A percentile compares a stretch with the other conserved stretches of the same genome.
phyloP scores from a whole-genome alignment of 2,888 invertebrate genomes.

The Megaustenia siamemsis region DNA sequence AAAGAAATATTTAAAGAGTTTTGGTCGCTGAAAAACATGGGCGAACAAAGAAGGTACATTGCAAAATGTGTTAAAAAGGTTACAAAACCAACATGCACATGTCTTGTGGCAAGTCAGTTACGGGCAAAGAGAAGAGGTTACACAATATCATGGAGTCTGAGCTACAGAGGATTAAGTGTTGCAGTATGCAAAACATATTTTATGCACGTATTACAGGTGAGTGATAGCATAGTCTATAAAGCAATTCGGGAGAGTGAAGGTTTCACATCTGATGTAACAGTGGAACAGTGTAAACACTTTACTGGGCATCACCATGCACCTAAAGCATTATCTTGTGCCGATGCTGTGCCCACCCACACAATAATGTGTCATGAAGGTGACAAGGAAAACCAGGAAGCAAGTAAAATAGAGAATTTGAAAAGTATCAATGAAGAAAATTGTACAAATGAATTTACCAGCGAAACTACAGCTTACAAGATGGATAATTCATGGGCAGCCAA shows the following conservation, averaged over 20 bases:
- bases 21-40: slow-evolving; percentile 29
- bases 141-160: slow-evolving; percentile 19
- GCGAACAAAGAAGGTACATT: slow-evolving; percentile 27
- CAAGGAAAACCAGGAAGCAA: not conserved
- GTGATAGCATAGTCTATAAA: slow-evolving; percentile 38
- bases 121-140: slow-evolving; percentile 30
- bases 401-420: not conserved
- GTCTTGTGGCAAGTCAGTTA: slow-evolving; percentile 22
- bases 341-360: not conserved
- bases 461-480: not conserved
- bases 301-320: slow-evolving; percentile 10
- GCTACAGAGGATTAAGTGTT: not conserved
- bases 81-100: slow-evolving; percentile 18
- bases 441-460: not conserved
- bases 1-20: slow-evolving; percentile 29
- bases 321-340: not conserved
- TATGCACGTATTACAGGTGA: slow-evolving; percentile 32
- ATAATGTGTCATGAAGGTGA: not conserved
- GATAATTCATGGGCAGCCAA: not conserved
- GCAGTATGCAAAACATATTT: slow-evolving; percentile 35
- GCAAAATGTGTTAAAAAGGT: slow-evolving; percentile 26
- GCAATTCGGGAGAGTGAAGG: slow-evolving; percentile 3
- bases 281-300: slow-evolving; percentile 33
- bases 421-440: not conserved
- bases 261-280: not conserved